Percentiles rank a stretch among this genome's conserved stretches.
Conservation (phyloP, 2,888 invertebrate genomes). For the Toxonevra muliebris region DNA sequence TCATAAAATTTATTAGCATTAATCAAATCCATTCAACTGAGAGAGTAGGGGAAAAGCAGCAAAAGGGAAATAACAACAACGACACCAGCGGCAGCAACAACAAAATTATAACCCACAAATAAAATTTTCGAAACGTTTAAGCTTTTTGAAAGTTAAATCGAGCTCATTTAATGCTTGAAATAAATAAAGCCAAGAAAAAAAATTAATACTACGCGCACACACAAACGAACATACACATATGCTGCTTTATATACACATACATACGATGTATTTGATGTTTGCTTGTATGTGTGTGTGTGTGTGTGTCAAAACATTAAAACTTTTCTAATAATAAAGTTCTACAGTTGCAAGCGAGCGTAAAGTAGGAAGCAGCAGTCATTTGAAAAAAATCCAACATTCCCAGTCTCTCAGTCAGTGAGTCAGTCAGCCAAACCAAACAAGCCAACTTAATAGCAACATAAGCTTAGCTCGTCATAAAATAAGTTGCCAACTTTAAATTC, state of each 20-base stretch:
- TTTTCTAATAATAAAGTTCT: constrained; percentile 58
- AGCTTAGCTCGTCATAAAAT: background rate
- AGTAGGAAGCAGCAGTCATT: background rate
- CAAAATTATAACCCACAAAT: constrained; percentile 1
- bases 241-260: background rate
- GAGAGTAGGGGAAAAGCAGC: background rate
- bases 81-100: constrained; percentile 11
- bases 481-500: too few relatives aligned
- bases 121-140: background rate
- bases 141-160: constrained; percentile 25
- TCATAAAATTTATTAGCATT: constrained; percentile 13
- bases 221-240: constrained; percentile 6
- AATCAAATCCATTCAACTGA: background rate
- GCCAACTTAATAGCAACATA: constrained; percentile 20
- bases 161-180: constrained; percentile 23
- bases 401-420: background rate
- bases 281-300: constrained; percentile 9
- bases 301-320: constrained; percentile 55
- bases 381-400: constrained; percentile 2
- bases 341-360: constrained; percentile 48
- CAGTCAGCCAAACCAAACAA: background rate
- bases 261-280: background rate
- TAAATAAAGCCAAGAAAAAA: background rate
- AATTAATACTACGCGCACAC: background rate
- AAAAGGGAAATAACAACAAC: too few relatives aligned